Conservation (phyloP, 2,113 vertebrate genomes). For the Emberiza fucata region DNA sequence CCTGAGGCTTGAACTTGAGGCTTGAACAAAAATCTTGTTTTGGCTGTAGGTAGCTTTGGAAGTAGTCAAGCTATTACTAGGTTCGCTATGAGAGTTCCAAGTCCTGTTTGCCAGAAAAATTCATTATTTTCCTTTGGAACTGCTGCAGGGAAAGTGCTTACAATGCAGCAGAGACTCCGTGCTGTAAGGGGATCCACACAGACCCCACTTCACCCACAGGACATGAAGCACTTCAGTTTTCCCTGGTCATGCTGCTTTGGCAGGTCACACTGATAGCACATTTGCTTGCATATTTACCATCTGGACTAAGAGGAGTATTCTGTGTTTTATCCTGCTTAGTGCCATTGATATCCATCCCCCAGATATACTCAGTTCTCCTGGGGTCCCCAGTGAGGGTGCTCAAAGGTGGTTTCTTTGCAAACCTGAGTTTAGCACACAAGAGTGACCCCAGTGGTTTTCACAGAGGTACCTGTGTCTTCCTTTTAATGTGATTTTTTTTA, state of each 20-base stretch:
- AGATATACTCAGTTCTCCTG: background rate
- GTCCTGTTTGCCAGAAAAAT: background rate
- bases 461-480: background rate
- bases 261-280: background rate
- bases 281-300: background rate
- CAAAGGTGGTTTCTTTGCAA: background rate
- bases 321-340: background rate
- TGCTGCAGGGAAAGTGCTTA: background rate
- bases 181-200: background rate
- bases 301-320: background rate
- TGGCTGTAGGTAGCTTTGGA: background rate
- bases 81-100: background rate
- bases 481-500: background rate
- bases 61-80: background rate
- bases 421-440: background rate
- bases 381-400: background rate
- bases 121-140: background rate
- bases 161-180: background rate
- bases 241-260: background rate
- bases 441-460: background rate
- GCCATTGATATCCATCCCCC: background rate
- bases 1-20: background rate
- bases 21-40: background rate
- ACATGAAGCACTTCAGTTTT: fast-evolving
- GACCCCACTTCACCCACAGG: background rate